Evolutionary conservation across 2,888 invertebrate genomes (phyloP).

Genomic region (Diplolepis rosae): DNA sequence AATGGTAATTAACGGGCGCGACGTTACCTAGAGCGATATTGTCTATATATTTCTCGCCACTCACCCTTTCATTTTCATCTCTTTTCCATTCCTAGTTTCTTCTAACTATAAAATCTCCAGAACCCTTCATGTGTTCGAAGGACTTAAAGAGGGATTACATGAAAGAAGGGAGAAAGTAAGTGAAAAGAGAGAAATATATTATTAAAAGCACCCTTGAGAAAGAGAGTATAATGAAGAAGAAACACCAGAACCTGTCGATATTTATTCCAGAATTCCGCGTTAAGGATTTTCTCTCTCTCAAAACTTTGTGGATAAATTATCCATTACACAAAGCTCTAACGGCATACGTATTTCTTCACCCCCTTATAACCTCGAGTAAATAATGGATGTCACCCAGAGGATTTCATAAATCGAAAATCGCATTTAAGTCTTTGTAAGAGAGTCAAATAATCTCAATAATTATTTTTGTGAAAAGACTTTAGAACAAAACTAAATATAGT

Average conservation of each 20-base stretch:
- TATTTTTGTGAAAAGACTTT: too few relatives aligned
- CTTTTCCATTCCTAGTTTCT: conserved; percentile 17
- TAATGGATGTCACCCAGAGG: background rate
- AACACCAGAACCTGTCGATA: conserved; percentile 8
- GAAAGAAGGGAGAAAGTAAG: background rate
- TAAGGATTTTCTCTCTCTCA: background rate
- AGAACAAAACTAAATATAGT: too few relatives aligned
- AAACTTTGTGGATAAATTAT: conserved; percentile 57
- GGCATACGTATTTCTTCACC: background rate
- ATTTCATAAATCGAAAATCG: background rate
- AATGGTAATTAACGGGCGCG: conserved; percentile 71
- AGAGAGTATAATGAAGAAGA: conserved; percentile 7
- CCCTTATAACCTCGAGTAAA: background rate
- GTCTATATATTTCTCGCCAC: conserved; percentile 26
- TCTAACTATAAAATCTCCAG: conserved; percentile 5
- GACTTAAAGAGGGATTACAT: conserved; percentile 7
- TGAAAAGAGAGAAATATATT: background rate
- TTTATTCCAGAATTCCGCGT: background rate
- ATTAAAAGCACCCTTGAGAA: background rate
- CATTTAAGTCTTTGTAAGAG: conserved; percentile 5
- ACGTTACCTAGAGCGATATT: conserved; percentile 30
- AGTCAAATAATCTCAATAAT: background rate
- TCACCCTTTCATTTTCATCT: conserved; percentile 24
- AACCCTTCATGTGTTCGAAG: conserved; percentile 22
- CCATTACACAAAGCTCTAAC: conserved; percentile 41